Percentiles rank a stretch among this genome's conserved stretches.
These are phyloP conservation scores for Orycteropus afer DNA, from an alignment of 2,113 vertebrate genomes.

Conservation along the genomic window DNA sequence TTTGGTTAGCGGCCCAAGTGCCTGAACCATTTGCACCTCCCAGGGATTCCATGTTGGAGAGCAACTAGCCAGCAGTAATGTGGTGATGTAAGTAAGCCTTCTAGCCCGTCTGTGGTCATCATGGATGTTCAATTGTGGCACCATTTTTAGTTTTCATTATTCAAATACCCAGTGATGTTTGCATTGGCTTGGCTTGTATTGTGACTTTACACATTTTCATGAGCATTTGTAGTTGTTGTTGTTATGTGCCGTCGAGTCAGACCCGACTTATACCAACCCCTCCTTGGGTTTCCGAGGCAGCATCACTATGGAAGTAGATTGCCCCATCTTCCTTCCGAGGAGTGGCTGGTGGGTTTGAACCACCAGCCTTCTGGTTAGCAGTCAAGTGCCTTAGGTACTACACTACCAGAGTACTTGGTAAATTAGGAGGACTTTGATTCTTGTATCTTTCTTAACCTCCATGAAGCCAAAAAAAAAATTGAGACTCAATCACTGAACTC, in stretches of 20 bases:
- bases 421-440: neutral
- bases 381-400: no score
- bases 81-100: no score
- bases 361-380: no score
- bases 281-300: no score
- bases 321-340: no score
- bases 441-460: slow-evolving; percentile 8
- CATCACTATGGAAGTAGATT: no score
- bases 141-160: neutral
- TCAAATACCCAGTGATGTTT: neutral
- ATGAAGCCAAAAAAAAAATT: neutral
- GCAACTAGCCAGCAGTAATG: neutral
- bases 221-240: no score
- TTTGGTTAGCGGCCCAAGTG: no score
- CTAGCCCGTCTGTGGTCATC: fast-evolving
- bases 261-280: no score
- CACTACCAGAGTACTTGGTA: slow-evolving; percentile 22
- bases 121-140: neutral
- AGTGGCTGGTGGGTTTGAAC: no score
- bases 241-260: no score
- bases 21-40: no score
- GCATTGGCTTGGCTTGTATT: neutral
- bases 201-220: neutral
- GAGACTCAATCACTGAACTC: neutral
- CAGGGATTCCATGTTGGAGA: neutral